phyloP scores from a whole-genome alignment of 2,113 vertebrate species.

The Cottus gobio region DNA sequence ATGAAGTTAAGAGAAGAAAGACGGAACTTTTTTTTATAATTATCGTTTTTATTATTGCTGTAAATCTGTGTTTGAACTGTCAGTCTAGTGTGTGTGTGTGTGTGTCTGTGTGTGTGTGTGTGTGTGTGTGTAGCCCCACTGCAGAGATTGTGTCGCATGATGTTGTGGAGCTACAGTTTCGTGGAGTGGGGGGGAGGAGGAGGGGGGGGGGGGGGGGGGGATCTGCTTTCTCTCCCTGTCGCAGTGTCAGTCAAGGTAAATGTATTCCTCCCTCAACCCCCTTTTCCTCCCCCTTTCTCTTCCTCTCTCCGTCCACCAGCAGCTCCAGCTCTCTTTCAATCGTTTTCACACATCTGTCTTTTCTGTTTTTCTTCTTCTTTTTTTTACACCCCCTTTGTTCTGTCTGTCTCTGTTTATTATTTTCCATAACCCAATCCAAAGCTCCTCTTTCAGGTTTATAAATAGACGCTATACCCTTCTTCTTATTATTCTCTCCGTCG shows the following conservation, averaged over 20 bases:
- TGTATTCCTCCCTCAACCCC: constrained; percentile 49
- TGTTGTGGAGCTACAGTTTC: constrained; percentile 64
- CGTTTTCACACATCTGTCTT: constrained; percentile 26
- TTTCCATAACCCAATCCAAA: constrained; percentile 68
- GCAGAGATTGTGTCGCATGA: constrained; percentile 72
- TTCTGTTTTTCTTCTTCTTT: background rate
- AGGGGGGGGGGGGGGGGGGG: constrained; percentile 1
- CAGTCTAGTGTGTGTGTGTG: background rate
- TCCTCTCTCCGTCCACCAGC: background rate
- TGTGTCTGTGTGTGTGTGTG: background rate
- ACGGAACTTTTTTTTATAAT: background rate
- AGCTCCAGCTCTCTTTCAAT: constrained; percentile 16
- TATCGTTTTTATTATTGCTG: background rate
- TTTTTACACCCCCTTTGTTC: constrained; percentile 15
- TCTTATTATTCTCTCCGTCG: constrained; percentile 37
- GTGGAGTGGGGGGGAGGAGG: constrained; percentile 43
- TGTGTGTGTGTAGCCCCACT: constrained; percentile 52
- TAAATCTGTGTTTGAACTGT: background rate
- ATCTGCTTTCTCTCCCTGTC: constrained; percentile 72
- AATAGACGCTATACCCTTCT: constrained; percentile 70
- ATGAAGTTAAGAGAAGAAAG: too few relatives aligned
- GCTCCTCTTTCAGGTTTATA: constrained; percentile 72
- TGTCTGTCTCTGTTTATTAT: constrained; percentile 33
- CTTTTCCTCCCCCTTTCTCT: background rate
- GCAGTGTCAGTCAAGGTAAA: constrained; percentile 81